Evolutionary conservation across 2,113 vertebrate species (phyloP), one percentile per base, ranked within the genome.

Genomic region (Labeo catla): DNA sequence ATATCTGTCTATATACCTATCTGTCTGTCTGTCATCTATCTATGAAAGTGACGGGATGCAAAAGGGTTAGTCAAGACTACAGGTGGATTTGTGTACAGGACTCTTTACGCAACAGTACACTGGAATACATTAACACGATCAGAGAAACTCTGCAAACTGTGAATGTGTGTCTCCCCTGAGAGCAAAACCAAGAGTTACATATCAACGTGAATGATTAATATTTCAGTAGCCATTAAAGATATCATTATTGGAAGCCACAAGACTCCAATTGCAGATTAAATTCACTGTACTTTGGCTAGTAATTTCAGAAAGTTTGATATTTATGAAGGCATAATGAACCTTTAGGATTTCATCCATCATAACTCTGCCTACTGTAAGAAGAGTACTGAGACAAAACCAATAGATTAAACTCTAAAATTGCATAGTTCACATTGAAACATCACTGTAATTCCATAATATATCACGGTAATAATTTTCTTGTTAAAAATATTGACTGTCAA

Each of bases 161-260:
- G 34, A 13, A 47, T 57, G 39, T 47, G 23, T 47, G n/a, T 49
- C 23, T 65, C 45, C 34, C 23, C 11, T 66, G 16, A 66, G 81
- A 83, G 45, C 19, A 45, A 59, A 86, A 50, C 34, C n/a, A 63
- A 84, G 49, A 78, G 66, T 68, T 43, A 59, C 74, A 84, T 50
- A 76, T 89, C 66, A 81, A 16, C 36, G 59, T 84, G 57, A 76
- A 65, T 1, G n/a, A 73, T 86, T 86, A 81, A 89, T 89, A 89
- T 76, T 86, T 86, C 23, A 89, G 72, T 70, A 84, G 57, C 59
- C 83, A 81, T 89, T 76, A 57, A 78, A 85, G 23, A 59, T 4
- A 66, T 65, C 28, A 81, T 84, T 61, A 84, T 84, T 39, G 50
- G 66, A 74, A 59, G 66, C 49, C 65, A 76, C 76, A n/a, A 85